Conservation (phyloP, 2,113 vertebrate species). For the Apodemus speciosus region DNA sequence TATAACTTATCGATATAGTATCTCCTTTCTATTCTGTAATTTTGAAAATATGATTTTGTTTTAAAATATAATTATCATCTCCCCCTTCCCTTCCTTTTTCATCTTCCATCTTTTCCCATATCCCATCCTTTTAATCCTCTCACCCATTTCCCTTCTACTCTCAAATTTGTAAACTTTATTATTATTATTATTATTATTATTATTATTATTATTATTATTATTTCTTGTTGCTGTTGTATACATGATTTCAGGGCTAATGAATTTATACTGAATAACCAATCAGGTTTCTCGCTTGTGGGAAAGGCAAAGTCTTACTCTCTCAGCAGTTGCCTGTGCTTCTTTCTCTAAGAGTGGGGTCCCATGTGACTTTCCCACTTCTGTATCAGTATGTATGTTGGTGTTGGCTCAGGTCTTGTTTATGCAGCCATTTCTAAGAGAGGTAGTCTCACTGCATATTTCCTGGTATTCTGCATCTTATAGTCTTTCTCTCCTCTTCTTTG, state of each 20-base stretch:
- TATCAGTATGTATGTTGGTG: not conserved
- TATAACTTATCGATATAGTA: not conserved
- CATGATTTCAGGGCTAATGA: not conserved
- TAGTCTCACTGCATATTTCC: not conserved
- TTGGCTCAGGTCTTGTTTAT: not conserved
- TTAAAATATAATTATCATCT: not conserved
- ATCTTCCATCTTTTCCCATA: not conserved
- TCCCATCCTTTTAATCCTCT: too few relatives aligned
- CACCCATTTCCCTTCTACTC: too few relatives aligned
- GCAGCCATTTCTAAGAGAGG: not conserved
- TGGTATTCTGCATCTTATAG: not conserved
- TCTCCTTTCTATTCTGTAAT: not conserved
- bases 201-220: not conserved
- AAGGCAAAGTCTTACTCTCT: not conserved
- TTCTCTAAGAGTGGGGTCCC: not conserved
- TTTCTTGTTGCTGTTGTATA: not conserved
- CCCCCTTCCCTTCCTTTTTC: not conserved
- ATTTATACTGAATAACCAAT: not conserved
- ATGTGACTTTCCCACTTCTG: not conserved
- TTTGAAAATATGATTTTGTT: not conserved
- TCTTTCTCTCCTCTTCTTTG: not conserved
- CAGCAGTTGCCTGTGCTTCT: not conserved
- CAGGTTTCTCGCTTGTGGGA: not conserved
- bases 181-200: not conserved
- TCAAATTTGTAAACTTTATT: not conserved